Evolutionary conservation across 2,797 vertebrate genomes (phyloP).

Genomic region (Capromys pilorides): DNA sequence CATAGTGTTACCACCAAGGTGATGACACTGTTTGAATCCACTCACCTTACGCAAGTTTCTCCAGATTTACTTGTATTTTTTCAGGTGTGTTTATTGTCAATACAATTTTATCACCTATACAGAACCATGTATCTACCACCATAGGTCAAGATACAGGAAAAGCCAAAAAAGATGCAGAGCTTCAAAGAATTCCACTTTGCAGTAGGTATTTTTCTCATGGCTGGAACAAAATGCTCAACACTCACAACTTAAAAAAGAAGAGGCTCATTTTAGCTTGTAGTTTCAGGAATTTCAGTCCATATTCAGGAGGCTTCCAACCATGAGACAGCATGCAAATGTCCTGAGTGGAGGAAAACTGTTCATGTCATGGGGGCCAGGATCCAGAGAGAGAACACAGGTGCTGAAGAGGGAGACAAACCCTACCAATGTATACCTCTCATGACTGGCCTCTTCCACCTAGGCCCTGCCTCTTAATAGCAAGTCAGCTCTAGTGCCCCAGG

Average conservation of each 20-base stretch:
- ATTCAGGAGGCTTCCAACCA: not conserved
- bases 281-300: not conserved
- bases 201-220: not conserved
- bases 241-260: not conserved
- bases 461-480: not conserved
- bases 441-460: not conserved
- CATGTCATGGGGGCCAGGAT: not conserved
- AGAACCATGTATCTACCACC: not conserved
- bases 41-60: not conserved
- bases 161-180: not conserved
- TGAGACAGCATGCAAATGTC: not conserved
- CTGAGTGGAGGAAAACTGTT: not conserved
- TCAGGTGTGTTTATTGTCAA: constrained; percentile 1
- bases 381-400: not conserved
- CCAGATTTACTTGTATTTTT: not conserved
- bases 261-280: not conserved
- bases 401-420: not conserved
- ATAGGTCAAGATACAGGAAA: not conserved
- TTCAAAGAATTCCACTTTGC: not conserved
- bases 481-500: not conserved
- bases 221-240: not conserved
- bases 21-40: not conserved
- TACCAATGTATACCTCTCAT: not conserved
- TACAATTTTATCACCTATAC: not conserved
- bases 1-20: not conserved